Conservation (phyloP, 2,888 invertebrate genomes). For the Cyaniris semiargus region DNA sequence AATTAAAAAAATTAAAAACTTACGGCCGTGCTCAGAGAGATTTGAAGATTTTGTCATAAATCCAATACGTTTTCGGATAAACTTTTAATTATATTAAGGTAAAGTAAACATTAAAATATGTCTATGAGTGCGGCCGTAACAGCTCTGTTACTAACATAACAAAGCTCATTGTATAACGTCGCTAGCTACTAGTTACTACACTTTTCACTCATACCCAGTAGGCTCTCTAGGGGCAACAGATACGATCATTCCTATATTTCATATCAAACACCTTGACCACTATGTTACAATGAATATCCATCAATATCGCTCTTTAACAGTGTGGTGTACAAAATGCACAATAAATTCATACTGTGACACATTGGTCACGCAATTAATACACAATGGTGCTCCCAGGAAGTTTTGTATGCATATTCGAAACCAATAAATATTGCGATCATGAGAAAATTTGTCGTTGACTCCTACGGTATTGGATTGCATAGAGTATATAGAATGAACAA, state of each 20-base stretch:
- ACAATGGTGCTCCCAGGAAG: slow-evolving; percentile 47
- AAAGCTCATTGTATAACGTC: background rate
- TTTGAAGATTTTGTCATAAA: no score
- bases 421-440: slow-evolving; percentile 35
- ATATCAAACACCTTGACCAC: slow-evolving; percentile 11
- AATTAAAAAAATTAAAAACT: no score
- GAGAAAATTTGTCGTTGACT: slow-evolving; percentile 5
- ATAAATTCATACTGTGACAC: slow-evolving; percentile 72
- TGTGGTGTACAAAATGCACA: slow-evolving; percentile 60
- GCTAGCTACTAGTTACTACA: background rate
- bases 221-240: background rate
- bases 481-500: background rate
- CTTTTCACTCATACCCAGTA: background rate
- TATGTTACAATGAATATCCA: slow-evolving; percentile 55
- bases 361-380: slow-evolving; percentile 75
- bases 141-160: background rate
- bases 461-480: background rate
- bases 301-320: slow-evolving; percentile 42
- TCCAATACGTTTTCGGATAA: no score
- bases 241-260: background rate
- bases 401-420: slow-evolving; percentile 41
- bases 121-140: no score
- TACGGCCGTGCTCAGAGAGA: no score
- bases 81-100: no score
- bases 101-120: no score